Conservation (phyloP, 2,888 invertebrate genomes). For the Zaprionus lineosus region DNA sequence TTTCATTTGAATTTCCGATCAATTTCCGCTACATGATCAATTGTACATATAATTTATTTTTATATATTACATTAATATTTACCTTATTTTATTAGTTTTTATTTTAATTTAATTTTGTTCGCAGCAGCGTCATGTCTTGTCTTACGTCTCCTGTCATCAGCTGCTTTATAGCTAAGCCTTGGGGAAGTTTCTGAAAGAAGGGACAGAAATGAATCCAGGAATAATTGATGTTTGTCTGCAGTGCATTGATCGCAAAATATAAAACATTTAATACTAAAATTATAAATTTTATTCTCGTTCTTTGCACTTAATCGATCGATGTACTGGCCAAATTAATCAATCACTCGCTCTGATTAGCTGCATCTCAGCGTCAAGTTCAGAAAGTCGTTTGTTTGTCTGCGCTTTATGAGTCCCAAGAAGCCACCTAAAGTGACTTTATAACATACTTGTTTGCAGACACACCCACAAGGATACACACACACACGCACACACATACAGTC, state of each 20-base stretch:
- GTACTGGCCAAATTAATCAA: slow-evolving; percentile 25
- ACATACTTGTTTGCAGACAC: slow-evolving; percentile 30
- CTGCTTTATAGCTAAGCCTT: too few species aligned
- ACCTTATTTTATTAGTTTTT: too few species aligned
- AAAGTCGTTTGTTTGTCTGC: slow-evolving; percentile 10
- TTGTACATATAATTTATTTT: too few species aligned
- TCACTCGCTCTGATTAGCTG: slow-evolving; percentile 33
- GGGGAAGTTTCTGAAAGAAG: too few species aligned
- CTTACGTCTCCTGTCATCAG: too few species aligned
- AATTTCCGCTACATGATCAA: too few species aligned
- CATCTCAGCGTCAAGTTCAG: background rate
- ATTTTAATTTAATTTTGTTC: too few species aligned
- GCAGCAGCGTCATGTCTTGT: too few species aligned
- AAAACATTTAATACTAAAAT: background rate
- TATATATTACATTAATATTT: too few species aligned
- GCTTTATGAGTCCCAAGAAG: slow-evolving; percentile 31
- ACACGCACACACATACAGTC: slow-evolving; percentile 1
- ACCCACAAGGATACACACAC: background rate
- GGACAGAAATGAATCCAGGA: background rate
- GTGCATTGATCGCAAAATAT: too few species aligned
- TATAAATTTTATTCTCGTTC: background rate
- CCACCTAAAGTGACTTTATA: slow-evolving; percentile 47
- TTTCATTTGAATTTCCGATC: too few species aligned
- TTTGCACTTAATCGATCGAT: too few species aligned
- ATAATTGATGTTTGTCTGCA: background rate